Evolutionary conservation across 1,140 invertebrate species (phyloP).

Genomic region (Pseudachorutes palmiensis): DNA sequence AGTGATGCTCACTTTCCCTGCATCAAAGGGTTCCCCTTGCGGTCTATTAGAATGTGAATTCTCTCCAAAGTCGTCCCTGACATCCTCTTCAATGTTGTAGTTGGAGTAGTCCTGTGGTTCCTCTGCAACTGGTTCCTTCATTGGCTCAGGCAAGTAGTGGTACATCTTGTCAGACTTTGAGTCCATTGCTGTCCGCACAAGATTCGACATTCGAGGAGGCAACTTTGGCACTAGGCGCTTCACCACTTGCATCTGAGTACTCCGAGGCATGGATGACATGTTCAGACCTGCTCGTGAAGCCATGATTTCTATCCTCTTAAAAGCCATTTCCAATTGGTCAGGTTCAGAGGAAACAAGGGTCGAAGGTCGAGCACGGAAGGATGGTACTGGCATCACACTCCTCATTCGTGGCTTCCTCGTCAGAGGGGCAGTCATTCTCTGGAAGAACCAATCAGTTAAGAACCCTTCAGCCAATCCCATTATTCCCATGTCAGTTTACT

Average conservation of each 20-base stretch:
- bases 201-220: constrained; percentile 20
- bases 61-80: neutral
- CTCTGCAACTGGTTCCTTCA: constrained; percentile 29
- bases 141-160: constrained; percentile 32
- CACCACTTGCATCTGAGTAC: constrained; percentile 34
- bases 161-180: constrained; percentile 28
- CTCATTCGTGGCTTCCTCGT: constrained; percentile 6
- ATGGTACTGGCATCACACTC: constrained; percentile 15
- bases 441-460: neutral
- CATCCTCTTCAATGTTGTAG: constrained; percentile 12
- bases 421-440: neutral
- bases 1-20: constrained; percentile 13
- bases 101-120: constrained; percentile 7
- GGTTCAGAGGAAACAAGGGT: constrained; percentile 24
- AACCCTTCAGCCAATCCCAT: neutral
- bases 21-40: neutral
- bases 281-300: constrained; percentile 35
- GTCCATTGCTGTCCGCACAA: constrained; percentile 26
- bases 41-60: neutral
- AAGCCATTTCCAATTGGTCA: constrained; percentile 31
- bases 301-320: constrained; percentile 37
- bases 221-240: constrained; percentile 27
- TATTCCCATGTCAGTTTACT: neutral
- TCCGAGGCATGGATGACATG: constrained; percentile 33
- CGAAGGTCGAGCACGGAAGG: constrained; percentile 25